phyloP scores from a whole-genome alignment of 2,113 vertebrate genomes.

The Bothrops jararaca region DNA sequence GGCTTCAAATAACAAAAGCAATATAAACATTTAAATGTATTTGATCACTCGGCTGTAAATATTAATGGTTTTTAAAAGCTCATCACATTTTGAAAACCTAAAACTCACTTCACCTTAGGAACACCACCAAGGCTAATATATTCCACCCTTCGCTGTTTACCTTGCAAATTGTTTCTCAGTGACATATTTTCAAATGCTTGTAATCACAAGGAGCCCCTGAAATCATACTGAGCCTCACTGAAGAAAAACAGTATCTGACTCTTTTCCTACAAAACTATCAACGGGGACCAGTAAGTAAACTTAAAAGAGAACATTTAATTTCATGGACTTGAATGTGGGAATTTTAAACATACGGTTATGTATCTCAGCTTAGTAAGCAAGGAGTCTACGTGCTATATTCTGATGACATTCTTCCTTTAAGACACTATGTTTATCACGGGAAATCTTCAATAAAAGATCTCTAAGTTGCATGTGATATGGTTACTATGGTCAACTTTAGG shows the following conservation, averaged over 20 bases:
- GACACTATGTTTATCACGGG: background rate
- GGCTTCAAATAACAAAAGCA: background rate
- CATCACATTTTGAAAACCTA: background rate
- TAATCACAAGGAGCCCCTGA: background rate
- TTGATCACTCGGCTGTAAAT: background rate
- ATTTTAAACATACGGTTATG: background rate
- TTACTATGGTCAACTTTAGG: background rate
- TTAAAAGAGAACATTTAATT: slow-evolving; percentile 26
- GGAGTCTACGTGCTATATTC: background rate
- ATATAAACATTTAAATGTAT: background rate
- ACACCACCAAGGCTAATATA: background rate
- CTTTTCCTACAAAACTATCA: slow-evolving; percentile 23
- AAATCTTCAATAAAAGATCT: background rate
- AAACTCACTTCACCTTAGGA: slow-evolving; percentile 8
- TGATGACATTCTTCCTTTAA: background rate
- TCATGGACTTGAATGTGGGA: background rate
- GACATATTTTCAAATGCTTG: slow-evolving; percentile 19
- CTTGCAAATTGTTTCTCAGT: background rate
- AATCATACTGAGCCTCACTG: slow-evolving; percentile 2
- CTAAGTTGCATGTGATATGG: background rate
- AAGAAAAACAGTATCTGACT: slow-evolving; percentile 35
- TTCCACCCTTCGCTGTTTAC: slow-evolving; percentile 11
- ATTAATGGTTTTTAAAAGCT: slow-evolving; percentile 11
- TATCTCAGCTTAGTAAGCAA: background rate
- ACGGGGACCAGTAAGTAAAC: slow-evolving; percentile 33